Percentiles rank a stretch among this genome's conserved stretches.
phyloP scores from a whole-genome alignment of 2,113 vertebrate species.

The Diadophis punctatus region DNA sequence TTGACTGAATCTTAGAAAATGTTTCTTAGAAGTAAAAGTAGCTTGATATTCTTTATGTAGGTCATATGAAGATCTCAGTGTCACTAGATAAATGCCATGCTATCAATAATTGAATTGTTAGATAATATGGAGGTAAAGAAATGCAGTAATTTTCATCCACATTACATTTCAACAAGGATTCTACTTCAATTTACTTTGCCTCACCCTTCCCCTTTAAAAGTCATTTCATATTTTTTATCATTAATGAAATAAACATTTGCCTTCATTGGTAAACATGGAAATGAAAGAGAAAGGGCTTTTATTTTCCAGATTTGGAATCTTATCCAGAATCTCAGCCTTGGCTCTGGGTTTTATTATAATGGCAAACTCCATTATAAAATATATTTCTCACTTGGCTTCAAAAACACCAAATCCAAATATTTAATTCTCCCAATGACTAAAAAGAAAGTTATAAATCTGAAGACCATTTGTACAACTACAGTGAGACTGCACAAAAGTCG shows the following conservation, averaged over 20 bases:
- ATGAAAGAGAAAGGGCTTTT: neutral
- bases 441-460: neutral
- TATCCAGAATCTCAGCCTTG: neutral
- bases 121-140: neutral
- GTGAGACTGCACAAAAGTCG: neutral
- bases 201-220: neutral
- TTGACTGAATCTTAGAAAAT: neutral
- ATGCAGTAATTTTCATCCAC: neutral
- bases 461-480: neutral
- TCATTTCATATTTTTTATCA: neutral
- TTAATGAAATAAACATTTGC: neutral
- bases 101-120: neutral
- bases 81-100: neutral
- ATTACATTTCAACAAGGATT: neutral
- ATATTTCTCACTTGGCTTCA: neutral
- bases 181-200: neutral
- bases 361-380: neutral
- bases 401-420: neutral
- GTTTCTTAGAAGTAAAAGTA: neutral
- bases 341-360: neutral
- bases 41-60: neutral
- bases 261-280: neutral
- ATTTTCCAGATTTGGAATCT: neutral
- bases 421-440: neutral
- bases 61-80: neutral